Evolutionary conservation across 2,888 invertebrate species (phyloP).

Genomic region (Ophioninae sp.): DNA sequence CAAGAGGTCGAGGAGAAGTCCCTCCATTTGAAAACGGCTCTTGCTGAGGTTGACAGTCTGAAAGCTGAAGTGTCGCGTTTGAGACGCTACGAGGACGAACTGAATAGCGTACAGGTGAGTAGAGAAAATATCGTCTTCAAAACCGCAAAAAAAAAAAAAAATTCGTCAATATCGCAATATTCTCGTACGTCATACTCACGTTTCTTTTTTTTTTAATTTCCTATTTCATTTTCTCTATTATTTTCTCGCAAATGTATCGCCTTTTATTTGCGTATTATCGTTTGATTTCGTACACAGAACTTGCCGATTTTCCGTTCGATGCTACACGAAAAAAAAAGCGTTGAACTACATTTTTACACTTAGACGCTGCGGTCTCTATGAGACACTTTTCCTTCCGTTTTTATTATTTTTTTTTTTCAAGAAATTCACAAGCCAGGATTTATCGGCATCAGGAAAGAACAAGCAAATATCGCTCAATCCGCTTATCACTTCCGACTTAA

Average conservation of each 20-base stretch:
- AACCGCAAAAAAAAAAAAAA: constrained; percentile 14
- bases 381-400: not conserved
- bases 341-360: constrained; percentile 30
- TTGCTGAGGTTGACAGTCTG: constrained; percentile 84
- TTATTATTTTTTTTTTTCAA: not conserved
- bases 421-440: constrained; percentile 13
- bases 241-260: constrained; percentile 44
- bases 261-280: constrained; percentile 41
- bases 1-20: constrained; percentile 85
- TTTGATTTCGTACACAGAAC: constrained; percentile 37
- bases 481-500: constrained; percentile 44
- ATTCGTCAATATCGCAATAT: constrained; percentile 31
- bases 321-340: constrained; percentile 30
- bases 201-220: constrained; percentile 59
- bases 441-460: constrained; percentile 12
- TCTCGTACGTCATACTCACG: constrained; percentile 19
- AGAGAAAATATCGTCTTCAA: constrained; percentile 14
- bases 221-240: constrained; percentile 33
- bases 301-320: constrained; percentile 36
- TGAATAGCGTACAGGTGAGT: constrained; percentile 86
- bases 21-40: constrained; percentile 83
- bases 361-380: constrained; percentile 49
- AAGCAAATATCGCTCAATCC: constrained; percentile 42
- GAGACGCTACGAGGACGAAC: constrained; percentile 85
- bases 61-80: constrained; percentile 85